Percentiles rank a stretch among this genome's conserved stretches.
phyloP scores from a whole-genome alignment of 2,113 vertebrate genomes.

The Vicugna pacos region DNA sequence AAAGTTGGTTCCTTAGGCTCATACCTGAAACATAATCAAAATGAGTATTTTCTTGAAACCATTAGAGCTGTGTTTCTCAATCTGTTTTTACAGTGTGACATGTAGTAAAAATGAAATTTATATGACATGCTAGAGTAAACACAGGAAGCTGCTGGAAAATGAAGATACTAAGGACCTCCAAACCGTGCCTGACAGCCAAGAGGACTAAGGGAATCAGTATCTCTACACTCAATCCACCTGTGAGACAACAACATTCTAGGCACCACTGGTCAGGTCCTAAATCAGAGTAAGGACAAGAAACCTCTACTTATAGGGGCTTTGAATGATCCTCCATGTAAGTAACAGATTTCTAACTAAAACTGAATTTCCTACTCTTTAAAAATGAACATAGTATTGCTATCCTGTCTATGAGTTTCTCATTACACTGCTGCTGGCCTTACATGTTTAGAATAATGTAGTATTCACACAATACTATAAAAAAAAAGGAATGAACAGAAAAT shows the following conservation, averaged over 20 bases:
- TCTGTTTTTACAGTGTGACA: slow-evolving; percentile 10
- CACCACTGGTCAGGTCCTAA: neutral
- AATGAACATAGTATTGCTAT: neutral
- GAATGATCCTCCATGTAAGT: neutral
- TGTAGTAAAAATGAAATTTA: slow-evolving; percentile 20
- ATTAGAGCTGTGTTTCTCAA: neutral
- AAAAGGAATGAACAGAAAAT: neutral
- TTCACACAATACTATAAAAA: too few species aligned
- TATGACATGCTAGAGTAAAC: neutral
- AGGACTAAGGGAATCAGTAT: neutral
- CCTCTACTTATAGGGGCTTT: neutral
- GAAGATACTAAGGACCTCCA: neutral
- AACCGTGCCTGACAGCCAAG: neutral
- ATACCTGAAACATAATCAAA: slow-evolving; percentile 23
- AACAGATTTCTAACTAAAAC: neutral
- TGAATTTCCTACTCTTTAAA: slow-evolving; percentile 38
- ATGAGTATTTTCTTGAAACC: neutral
- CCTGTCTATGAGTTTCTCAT: too few species aligned
- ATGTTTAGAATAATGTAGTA: too few species aligned
- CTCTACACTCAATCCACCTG: neutral
- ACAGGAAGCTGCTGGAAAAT: slow-evolving; percentile 21
- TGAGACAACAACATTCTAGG: slow-evolving; percentile 2
- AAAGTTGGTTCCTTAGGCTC: slow-evolving; percentile 1
- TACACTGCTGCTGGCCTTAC: too few species aligned
- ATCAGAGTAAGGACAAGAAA: slow-evolving; percentile 8